Percentiles rank a stretch among this genome's conserved stretches.
phyloP scores from a whole-genome alignment of 2,888 invertebrate species.

The Monoplex corrugatus region DNA sequence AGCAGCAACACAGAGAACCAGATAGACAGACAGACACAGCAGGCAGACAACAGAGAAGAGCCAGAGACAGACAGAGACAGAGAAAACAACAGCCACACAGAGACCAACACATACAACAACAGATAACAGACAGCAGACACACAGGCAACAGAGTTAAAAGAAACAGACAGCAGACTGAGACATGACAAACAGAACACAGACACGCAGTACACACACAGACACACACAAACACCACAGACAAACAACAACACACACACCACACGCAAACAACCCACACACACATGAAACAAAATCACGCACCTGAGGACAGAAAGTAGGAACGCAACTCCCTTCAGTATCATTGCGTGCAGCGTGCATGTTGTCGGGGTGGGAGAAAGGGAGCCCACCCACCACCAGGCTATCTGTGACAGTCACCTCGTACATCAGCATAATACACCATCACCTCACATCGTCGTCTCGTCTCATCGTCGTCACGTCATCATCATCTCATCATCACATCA shows the following conservation, averaged over 20 bases:
- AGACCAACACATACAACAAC: no score
- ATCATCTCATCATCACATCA: not conserved
- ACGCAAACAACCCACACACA: not conserved
- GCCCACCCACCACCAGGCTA: constrained; percentile 69
- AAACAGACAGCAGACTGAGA: no score
- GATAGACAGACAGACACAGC: not conserved
- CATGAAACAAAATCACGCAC: no score
- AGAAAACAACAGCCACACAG: not conserved
- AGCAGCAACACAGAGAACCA: not conserved
- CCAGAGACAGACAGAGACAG: not conserved
- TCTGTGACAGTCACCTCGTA: no score
- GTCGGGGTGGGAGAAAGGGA: constrained; percentile 71
- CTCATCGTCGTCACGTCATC: not conserved
- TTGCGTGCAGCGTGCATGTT: constrained; percentile 70
- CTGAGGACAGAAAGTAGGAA: constrained; percentile 70
- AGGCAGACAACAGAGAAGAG: not conserved
- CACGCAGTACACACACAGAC: no score
- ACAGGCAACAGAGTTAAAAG: no score
- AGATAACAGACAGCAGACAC: no score
- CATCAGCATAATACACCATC: no score
- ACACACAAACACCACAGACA: not conserved
- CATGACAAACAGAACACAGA: no score
- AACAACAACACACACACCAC: not conserved
- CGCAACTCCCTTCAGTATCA: constrained; percentile 72
- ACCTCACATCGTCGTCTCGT: not conserved